Evolutionary conservation across 1,140 invertebrate species (phyloP).

Genomic region (Drosophila ficusphila): DNA sequence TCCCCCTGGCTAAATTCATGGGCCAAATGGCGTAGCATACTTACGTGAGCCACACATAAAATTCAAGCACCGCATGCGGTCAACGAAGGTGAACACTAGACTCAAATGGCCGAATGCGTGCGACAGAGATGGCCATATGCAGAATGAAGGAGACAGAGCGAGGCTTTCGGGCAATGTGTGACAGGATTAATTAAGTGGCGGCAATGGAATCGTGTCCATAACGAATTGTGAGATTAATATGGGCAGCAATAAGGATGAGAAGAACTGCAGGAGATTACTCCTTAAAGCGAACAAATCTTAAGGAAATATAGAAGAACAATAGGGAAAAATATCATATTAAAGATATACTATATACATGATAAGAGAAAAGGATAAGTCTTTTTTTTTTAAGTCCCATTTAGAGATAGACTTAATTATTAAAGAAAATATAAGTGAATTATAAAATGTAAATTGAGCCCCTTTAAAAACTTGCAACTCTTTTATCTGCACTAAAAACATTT

Average conservation of each 20-base stretch:
- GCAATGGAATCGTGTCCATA: conserved; percentile 44
- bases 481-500: not conserved
- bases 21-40: conserved; percentile 56
- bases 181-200: conserved; percentile 52
- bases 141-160: not conserved
- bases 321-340: no score
- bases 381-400: no score
- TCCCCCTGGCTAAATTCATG: conserved; percentile 24
- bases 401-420: no score
- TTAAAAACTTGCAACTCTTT: not conserved
- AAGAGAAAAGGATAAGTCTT: no score
- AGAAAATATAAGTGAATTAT: no score
- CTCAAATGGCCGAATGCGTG: not conserved
- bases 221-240: conserved; percentile 48
- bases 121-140: not conserved
- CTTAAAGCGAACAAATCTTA: conserved; percentile 14
- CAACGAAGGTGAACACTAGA: conserved; percentile 29
- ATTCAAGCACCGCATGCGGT: conserved; percentile 64
- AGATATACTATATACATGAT: not conserved
- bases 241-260: not conserved
- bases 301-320: not conserved
- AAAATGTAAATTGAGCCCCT: not conserved
- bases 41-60: conserved; percentile 71
- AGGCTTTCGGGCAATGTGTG: conserved; percentile 27
- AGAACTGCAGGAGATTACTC: not conserved